Evolutionary conservation across 2,797 vertebrate genomes (phyloP), one percentile per base, ranked within the genome.

Genomic region (Potorous gilbertii): DNA sequence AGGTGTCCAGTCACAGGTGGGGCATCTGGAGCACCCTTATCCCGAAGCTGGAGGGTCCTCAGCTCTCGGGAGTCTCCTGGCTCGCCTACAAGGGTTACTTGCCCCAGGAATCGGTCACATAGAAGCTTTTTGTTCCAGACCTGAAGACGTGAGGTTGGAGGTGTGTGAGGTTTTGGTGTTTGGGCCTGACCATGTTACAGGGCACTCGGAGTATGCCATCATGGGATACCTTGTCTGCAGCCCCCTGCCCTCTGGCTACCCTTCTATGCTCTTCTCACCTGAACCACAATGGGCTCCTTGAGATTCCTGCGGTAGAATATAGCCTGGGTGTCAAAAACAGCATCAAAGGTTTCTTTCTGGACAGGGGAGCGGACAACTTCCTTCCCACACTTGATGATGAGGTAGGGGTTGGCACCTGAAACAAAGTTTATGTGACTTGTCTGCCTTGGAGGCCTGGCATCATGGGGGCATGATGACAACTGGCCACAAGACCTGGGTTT

Each of bases 231-330:
- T 56, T 92, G 57, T 46, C 54, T 87, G 87, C 18, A 94, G 34
- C 18, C 40, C 14, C 14, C 2, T 27, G 6, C 50, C 46, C 52
- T 31, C 40, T 5, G 14, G 31, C 74, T 4, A 1, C 54, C 24
- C n/a, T 16, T 94, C 0, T 0, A 5, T 24, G 3, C 66, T 5
- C 66, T n/a, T 95, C 97, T 98, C 98, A 99, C 99, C 99, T 99
- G 98, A 95, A 99, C 97, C n/a, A 98, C 98, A 97, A 99, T 96
- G 54, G 99, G 99, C 62, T 99, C 99, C 90, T 98, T 97, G 0
- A 98, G 98, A 40, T 99, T 99, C 97, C 98, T 99, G 97, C 99
- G 99, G 98, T 99, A 99, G 99, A 99, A 99, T 97, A 99, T 97
- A 14, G 94, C 99, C 31, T 99, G 99, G 6, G 98, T 99, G 93